A percentile compares a stretch with the other conserved stretches of the same genome.
Conservation (phyloP, 1,140 invertebrate species). For the Drosophila seguyi region DNA sequence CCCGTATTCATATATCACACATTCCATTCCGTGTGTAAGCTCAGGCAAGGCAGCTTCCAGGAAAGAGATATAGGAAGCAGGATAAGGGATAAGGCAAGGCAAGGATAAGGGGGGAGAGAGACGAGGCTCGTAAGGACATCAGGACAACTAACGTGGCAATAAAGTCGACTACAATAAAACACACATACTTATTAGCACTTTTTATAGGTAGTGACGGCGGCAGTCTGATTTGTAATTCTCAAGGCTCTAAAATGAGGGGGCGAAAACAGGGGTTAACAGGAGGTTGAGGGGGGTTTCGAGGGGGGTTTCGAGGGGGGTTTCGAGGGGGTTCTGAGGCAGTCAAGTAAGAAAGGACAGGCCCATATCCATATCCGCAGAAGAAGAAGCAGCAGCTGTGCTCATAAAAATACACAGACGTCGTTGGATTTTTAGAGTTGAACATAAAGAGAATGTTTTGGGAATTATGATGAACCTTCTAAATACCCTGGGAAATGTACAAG, state of each 20-base stretch:
- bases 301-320: background rate
- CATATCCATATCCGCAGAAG: conserved; percentile 31
- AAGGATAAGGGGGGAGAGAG: background rate
- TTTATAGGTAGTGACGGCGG: conserved; percentile 62
- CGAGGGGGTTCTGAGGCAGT: too few species aligned
- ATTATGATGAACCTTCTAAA: background rate
- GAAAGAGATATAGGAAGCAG: conserved; percentile 7
- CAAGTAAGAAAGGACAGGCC: conserved; percentile 15
- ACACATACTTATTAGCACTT: conserved; percentile 81
- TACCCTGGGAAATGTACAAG: background rate
- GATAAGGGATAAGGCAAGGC: background rate
- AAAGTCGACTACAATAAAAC: conserved; percentile 80
- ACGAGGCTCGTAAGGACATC: conserved; percentile 14
- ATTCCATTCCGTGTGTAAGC: conserved; percentile 41
- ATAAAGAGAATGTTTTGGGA: conserved; percentile 34
- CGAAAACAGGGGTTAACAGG: conserved; percentile 7
- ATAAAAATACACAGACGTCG: conserved; percentile 69
- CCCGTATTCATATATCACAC: conserved; percentile 18
- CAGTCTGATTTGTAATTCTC: conserved; percentile 82
- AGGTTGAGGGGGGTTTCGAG: background rate
- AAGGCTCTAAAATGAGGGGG: conserved; percentile 70
- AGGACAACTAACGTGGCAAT: conserved; percentile 52
- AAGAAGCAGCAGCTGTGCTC: conserved; percentile 67
- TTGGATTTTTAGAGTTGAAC: conserved; percentile 74
- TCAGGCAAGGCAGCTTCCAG: too few species aligned